phyloP scores from a whole-genome alignment of 2,113 vertebrate genomes.

The Microtus oregoni region DNA sequence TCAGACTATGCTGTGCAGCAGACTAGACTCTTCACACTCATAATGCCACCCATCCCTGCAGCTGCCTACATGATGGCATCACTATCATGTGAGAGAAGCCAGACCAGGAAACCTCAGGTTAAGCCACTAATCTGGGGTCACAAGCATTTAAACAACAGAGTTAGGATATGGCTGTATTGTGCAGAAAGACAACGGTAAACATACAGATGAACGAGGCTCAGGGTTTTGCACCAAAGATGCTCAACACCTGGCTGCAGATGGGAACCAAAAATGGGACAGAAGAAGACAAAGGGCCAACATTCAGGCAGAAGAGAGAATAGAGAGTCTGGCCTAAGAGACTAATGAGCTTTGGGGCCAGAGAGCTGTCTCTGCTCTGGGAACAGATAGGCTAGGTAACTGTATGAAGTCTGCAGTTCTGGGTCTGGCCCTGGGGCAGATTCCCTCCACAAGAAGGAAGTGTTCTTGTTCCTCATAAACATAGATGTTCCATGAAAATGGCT shows the following conservation, averaged over 20 bases:
- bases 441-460: background rate
- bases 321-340: background rate
- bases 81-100: background rate
- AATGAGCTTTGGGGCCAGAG: rapidly evolving
- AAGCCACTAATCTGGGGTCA: background rate
- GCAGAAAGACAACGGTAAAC: background rate
- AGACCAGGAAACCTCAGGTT: background rate
- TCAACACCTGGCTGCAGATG: background rate
- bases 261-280: background rate
- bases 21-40: background rate
- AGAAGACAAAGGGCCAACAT: background rate
- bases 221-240: background rate
- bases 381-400: no score
- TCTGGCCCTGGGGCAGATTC: background rate
- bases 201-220: background rate
- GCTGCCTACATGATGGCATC: background rate
- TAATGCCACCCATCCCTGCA: background rate
- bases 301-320: background rate
- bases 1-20: rapidly evolving
- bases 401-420: background rate
- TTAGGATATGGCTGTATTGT: background rate
- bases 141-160: background rate
- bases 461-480: background rate
- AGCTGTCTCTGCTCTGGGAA: background rate
- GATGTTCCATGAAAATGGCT: background rate